phyloP scores from a whole-genome alignment of 2,797 vertebrate genomes.

The Eleutherodactylus coqui region DNA sequence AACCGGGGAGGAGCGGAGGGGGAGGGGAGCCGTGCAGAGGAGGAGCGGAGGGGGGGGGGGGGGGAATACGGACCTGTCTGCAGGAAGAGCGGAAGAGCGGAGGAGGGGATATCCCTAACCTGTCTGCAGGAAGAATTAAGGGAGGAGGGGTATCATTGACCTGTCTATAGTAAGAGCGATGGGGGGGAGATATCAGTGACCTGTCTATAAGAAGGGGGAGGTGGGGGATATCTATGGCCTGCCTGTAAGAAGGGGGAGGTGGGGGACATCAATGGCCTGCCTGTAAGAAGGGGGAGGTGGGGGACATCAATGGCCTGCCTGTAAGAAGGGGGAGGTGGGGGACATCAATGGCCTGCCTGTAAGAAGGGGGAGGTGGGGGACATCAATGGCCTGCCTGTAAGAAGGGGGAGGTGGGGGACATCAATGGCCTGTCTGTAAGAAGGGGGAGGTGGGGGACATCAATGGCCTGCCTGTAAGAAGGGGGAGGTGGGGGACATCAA shows the following conservation, averaged over 20 bases:
- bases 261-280: neutral
- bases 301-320: neutral
- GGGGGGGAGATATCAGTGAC: neutral
- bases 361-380: neutral
- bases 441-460: neutral
- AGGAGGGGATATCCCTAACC: neutral
- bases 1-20: neutral
- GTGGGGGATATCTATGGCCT: neutral
- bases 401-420: neutral
- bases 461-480: no score
- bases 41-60: no score
- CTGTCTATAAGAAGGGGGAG: constrained; percentile 9
- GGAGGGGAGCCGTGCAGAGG: neutral
- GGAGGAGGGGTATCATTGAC: neutral
- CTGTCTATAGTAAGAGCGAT: neutral
- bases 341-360: no score
- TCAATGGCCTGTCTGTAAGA: neutral
- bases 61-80: neutral
- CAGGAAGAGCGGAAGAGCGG: neutral
- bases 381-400: neutral
- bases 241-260: neutral
- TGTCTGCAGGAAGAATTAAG: no score
- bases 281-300: constrained; percentile 25
- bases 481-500: neutral
- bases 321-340: neutral